Conservation (phyloP, 2,888 invertebrate genomes). For the Lycaena phlaeas region DNA sequence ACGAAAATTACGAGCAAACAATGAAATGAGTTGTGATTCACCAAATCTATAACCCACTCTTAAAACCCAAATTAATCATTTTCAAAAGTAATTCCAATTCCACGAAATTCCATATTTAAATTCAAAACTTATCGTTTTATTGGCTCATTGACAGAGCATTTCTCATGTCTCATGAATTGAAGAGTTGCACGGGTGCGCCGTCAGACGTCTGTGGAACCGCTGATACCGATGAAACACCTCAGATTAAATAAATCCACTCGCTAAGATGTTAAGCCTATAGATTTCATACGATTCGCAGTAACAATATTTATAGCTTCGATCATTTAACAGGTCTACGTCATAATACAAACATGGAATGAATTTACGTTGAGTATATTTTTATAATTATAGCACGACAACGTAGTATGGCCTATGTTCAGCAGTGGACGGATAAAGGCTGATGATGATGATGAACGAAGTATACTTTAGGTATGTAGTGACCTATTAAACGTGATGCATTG, state of each 20-base stretch:
- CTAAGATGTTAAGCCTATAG: slow-evolving; percentile 48
- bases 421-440: too few species aligned
- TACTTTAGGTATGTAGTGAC: too few species aligned
- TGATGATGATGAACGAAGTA: too few species aligned
- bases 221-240: slow-evolving; percentile 25
- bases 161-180: slow-evolving; percentile 21
- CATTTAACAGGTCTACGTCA: slow-evolving; percentile 11
- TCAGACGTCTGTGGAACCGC: slow-evolving; percentile 31
- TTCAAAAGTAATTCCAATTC: background rate
- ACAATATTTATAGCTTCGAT: slow-evolving; percentile 22
- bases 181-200: slow-evolving; percentile 43
- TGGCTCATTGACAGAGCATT: slow-evolving; percentile 11
- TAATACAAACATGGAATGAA: background rate
- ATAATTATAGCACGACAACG: too few species aligned
- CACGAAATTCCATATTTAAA: slow-evolving; percentile 10
- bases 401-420: too few species aligned
- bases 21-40: too few species aligned
- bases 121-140: slow-evolving; percentile 10
- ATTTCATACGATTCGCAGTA: slow-evolving; percentile 29
- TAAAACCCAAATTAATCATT: too few species aligned
- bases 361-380: slow-evolving; percentile 12
- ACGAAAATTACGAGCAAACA: too few species aligned
- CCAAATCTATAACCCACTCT: too few species aligned
- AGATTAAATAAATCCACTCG: slow-evolving; percentile 53
- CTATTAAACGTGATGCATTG: too few species aligned